Evolutionary conservation across 2,113 vertebrate genomes (phyloP).

Genomic region (Poicephalus meyeri): DNA sequence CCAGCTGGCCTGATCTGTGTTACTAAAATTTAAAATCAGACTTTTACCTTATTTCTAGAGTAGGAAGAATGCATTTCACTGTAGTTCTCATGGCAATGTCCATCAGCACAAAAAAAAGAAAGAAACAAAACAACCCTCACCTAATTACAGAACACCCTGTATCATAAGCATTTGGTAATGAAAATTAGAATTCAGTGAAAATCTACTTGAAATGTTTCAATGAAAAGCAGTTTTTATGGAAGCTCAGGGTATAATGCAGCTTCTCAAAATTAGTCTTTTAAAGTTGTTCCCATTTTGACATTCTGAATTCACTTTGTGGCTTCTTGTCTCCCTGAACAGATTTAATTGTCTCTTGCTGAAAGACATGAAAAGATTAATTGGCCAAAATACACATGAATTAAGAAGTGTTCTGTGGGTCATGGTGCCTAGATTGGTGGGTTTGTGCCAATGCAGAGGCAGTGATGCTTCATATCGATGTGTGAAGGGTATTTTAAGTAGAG

Average conservation of each 20-base stretch:
- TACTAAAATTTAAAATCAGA: not conserved
- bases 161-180: not conserved
- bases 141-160: not conserved
- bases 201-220: not conserved
- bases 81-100: not conserved
- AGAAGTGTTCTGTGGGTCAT: accelerated
- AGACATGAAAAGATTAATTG: not conserved
- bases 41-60: not conserved
- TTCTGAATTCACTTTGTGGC: not conserved
- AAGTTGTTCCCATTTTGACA: not conserved
- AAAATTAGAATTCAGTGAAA: not conserved
- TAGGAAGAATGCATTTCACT: not conserved
- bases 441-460: not conserved
- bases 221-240: not conserved
- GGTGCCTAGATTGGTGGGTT: not conserved
- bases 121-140: not conserved
- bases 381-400: not conserved
- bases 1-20: conserved; percentile 8
- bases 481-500: not conserved
- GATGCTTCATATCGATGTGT: accelerated
- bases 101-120: not conserved
- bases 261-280: not conserved
- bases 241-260: not conserved
- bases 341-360: not conserved
- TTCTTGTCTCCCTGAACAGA: not conserved